A percentile compares a stretch with the other conserved stretches of the same genome.
Evolutionary conservation across 2,797 vertebrate genomes (phyloP).

Genomic region (Sebastes nivosus): DNA sequence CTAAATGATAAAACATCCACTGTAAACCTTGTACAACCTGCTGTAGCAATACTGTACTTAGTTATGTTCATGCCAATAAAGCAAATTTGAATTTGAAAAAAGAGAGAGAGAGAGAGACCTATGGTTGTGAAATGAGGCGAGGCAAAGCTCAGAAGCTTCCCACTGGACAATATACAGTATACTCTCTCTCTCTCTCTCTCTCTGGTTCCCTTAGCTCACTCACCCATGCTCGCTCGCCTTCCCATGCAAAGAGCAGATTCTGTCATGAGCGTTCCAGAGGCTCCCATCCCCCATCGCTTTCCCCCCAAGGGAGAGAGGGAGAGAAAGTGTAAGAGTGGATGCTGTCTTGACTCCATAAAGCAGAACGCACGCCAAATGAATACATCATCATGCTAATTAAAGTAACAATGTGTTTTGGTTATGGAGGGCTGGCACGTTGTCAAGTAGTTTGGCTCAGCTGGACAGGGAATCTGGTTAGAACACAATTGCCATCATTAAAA

Average conservation of each 20-base stretch:
- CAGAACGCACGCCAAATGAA: slow-evolving; percentile 66
- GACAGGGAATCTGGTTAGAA: slow-evolving; percentile 26
- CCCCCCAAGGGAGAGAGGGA: slow-evolving; percentile 57
- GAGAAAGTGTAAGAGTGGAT: slow-evolving; percentile 49
- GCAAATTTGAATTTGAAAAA: neutral
- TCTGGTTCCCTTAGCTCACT: slow-evolving; percentile 56
- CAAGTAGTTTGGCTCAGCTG: slow-evolving; percentile 42
- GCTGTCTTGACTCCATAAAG: slow-evolving; percentile 68
- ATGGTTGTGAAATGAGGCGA: slow-evolving; percentile 59
- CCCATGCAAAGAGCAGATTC: slow-evolving; percentile 75
- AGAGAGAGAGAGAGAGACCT: slow-evolving; percentile 18
- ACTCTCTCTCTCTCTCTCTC: slow-evolving; percentile 2
- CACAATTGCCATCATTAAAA: slow-evolving; percentile 19
- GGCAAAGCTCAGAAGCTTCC: slow-evolving; percentile 48
- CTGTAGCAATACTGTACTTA: neutral
- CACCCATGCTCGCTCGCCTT: slow-evolving; percentile 59
- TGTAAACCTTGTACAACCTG: neutral
- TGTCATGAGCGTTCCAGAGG: slow-evolving; percentile 64
- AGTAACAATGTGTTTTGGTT: slow-evolving; percentile 65
- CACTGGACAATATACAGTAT: slow-evolving; percentile 57
- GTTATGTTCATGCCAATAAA: slow-evolving; percentile 21
- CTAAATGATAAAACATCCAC: neutral
- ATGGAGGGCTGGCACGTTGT: slow-evolving; percentile 46
- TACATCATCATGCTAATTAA: slow-evolving; percentile 70
- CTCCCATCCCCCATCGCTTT: slow-evolving; percentile 74